These are phyloP conservation scores for Arrhopalites spinosus DNA, from an alignment of 2,888 invertebrate genomes.

Conservation along the genomic window DNA sequence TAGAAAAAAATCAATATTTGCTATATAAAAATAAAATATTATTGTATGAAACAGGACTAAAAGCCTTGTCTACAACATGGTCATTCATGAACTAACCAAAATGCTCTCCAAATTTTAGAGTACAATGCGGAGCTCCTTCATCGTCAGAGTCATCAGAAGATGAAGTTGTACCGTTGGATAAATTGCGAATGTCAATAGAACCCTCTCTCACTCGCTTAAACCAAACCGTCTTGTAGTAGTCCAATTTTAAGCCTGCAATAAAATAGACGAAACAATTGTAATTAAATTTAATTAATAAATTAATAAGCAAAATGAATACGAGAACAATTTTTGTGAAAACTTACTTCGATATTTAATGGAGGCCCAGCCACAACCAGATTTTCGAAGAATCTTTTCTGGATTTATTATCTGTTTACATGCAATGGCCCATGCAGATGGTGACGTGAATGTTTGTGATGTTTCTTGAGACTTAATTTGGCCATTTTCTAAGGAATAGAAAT, in stretches of 20 bases:
- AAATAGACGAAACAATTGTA: not conserved
- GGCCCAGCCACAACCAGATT: slow-evolving; percentile 92
- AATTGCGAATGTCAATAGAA: slow-evolving; percentile 55
- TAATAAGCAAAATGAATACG: not conserved
- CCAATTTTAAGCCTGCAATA: slow-evolving; percentile 68
- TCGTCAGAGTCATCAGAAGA: slow-evolving; percentile 50
- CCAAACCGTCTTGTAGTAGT: slow-evolving; percentile 85
- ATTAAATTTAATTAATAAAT: too few species aligned
- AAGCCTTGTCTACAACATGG: too few species aligned
- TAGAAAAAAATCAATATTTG: too few species aligned
- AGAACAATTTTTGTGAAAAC: too few species aligned
- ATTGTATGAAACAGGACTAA: too few species aligned
- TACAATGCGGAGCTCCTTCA: slow-evolving; percentile 51
- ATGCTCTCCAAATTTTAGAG: slow-evolving; percentile 56
- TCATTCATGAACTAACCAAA: too few species aligned
- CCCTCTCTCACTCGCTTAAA: slow-evolving; percentile 65
- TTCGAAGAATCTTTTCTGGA: slow-evolving; percentile 72
- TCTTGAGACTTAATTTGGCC: slow-evolving; percentile 89
- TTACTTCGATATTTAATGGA: slow-evolving; percentile 69
- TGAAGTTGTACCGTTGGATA: slow-evolving; percentile 55
- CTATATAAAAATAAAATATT: too few species aligned
- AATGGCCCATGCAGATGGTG: slow-evolving; percentile 91
- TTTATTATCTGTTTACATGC: slow-evolving; percentile 89
- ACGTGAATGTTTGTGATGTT: slow-evolving; percentile 83
- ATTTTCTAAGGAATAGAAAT: too few species aligned